phyloP scores from a whole-genome alignment of 2,888 invertebrate species.

The Zygogramma bicolorata region DNA sequence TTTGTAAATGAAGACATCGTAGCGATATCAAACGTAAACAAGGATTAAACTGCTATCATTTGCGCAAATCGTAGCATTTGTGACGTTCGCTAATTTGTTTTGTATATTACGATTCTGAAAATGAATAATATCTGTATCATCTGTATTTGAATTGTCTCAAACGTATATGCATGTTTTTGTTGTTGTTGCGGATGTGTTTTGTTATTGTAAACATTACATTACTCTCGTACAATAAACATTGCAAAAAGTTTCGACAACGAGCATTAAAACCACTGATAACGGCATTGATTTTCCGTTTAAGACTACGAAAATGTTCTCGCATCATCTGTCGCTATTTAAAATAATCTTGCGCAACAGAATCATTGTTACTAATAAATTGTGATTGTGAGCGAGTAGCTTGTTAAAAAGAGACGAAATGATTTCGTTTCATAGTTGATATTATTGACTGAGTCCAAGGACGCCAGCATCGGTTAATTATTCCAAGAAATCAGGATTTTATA shows the following conservation, averaged over 20 bases:
- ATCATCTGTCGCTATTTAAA: background rate
- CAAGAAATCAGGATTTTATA: slow-evolving; percentile 3
- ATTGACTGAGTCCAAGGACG: slow-evolving; percentile 19
- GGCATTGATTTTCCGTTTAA: background rate
- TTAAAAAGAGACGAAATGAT: slow-evolving; percentile 1
- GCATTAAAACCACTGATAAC: background rate
- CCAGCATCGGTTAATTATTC: slow-evolving; percentile 12
- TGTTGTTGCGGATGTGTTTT: background rate
- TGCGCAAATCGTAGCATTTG: no score
- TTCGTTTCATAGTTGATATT: background rate
- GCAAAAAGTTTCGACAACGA: background rate
- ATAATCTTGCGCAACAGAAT: background rate
- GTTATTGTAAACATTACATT: background rate
- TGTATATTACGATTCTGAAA: no score
- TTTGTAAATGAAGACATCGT: no score
- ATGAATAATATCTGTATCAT: no score
- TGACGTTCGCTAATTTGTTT: no score
- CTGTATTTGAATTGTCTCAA: background rate
- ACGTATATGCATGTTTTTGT: background rate
- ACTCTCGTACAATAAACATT: background rate
- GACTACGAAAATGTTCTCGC: background rate
- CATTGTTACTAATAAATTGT: background rate
- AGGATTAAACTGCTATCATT: no score
- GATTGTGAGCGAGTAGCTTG: background rate
- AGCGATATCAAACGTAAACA: no score